Conservation (phyloP, 2,113 vertebrate species). For the Phylloscopus trochiloides region DNA sequence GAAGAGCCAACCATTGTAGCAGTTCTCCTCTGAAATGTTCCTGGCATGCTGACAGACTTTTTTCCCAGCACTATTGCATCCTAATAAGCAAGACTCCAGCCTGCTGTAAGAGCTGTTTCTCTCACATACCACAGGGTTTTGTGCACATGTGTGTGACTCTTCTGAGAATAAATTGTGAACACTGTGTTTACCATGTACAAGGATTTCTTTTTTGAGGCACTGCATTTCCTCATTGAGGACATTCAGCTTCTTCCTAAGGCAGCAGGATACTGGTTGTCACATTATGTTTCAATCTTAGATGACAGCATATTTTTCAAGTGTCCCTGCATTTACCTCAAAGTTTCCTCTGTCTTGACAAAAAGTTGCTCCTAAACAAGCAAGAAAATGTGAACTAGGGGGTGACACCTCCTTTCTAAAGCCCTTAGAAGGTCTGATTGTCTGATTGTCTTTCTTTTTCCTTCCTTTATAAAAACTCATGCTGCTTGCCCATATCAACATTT, state of each 20-base stretch:
- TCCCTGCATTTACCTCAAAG: constrained; percentile 53
- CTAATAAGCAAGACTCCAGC: constrained; percentile 32
- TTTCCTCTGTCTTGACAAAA: constrained; percentile 33
- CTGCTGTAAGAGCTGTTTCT: constrained; percentile 5
- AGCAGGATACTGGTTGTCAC: constrained; percentile 46
- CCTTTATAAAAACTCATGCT: neutral
- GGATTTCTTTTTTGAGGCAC: constrained; percentile 23
- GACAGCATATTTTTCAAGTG: constrained; percentile 63
- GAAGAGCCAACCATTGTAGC: neutral
- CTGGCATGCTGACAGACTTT: constrained; percentile 43
- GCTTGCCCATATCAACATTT: neutral
- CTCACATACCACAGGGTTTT: neutral
- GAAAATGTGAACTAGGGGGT: neutral
- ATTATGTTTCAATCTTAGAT: constrained; percentile 51
- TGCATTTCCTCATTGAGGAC: constrained; percentile 7
- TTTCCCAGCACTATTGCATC: neutral
- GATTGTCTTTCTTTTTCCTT: neutral
- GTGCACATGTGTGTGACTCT: constrained; percentile 22
- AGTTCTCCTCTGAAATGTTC: constrained; percentile 5
- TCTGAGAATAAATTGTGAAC: constrained; percentile 37
- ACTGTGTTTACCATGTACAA: constrained; percentile 20
- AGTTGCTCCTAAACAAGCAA: constrained; percentile 36
- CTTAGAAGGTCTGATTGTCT: neutral
- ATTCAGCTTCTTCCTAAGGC: constrained; percentile 52
- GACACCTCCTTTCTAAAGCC: neutral